phyloP scores from a whole-genome alignment of 2,113 vertebrate genomes.

The Apodemus sylvaticus region DNA sequence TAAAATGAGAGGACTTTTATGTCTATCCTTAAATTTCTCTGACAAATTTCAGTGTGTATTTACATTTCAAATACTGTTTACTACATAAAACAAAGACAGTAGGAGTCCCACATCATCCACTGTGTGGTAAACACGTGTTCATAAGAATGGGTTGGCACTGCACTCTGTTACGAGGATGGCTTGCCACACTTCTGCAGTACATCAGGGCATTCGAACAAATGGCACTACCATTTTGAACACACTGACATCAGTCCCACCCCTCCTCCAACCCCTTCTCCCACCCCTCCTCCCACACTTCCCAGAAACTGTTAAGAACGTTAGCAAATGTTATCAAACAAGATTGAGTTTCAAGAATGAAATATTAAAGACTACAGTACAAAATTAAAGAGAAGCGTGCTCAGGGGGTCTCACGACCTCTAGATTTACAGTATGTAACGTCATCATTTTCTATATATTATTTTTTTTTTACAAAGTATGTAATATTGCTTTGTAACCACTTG shows the following conservation, averaged over 20 bases:
- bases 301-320: not conserved
- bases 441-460: not conserved
- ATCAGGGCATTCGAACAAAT: not conserved
- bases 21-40: conserved; percentile 47
- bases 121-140: not conserved
- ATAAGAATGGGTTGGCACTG: not conserved
- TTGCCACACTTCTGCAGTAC: not conserved
- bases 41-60: conserved; percentile 22
- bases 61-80: conserved; percentile 35
- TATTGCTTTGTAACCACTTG: not conserved
- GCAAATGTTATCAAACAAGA: conserved; percentile 38
- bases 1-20: conserved; percentile 35
- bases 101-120: not conserved
- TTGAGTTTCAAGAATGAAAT: conserved; percentile 11
- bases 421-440: not conserved
- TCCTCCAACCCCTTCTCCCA: not conserved
- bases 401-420: not conserved
- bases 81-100: not conserved
- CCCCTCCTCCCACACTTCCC: not conserved
- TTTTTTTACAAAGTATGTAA: not conserved
- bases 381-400: not conserved
- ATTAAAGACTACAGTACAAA: not conserved
- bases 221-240: not conserved
- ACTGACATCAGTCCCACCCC: not conserved
- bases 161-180: not conserved